Percentiles rank a stretch among this genome's conserved stretches.
Evolutionary conservation across 2,888 invertebrate genomes (phyloP).

Genomic region (Ectropis crepuscularia): DNA sequence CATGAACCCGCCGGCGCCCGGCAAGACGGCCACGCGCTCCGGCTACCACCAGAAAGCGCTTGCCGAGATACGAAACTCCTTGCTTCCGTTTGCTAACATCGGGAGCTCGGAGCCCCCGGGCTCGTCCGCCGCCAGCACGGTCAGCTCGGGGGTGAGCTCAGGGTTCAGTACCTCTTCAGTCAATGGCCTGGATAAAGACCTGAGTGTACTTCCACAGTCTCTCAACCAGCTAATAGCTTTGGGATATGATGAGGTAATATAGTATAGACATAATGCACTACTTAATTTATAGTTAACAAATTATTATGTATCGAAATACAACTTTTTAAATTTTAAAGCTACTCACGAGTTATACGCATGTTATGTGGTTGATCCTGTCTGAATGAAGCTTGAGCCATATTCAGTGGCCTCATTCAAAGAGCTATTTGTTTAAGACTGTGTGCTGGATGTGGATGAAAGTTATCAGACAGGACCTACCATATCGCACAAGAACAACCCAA

Average conservation of each 20-base stretch:
- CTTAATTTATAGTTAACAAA: too few relatives aligned
- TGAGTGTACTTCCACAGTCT: conserved; percentile 86
- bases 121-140: conserved; percentile 91
- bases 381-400: too few relatives aligned
- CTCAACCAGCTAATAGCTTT: conserved; percentile 87
- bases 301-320: too few relatives aligned
- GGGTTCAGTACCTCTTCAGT: conserved; percentile 85
- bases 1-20: conserved; percentile 87
- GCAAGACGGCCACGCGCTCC: conserved; percentile 88
- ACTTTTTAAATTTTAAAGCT: too few relatives aligned
- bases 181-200: conserved; percentile 87
- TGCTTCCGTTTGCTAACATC: conserved; percentile 91
- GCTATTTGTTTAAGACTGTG: too few relatives aligned
- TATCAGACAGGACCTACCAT: too few relatives aligned
- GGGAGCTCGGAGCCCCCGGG: conserved; percentile 86
- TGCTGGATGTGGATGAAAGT: too few relatives aligned
- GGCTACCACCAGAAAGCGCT: conserved; percentile 95
- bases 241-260: conserved; percentile 90
- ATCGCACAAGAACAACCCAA: too few relatives aligned
- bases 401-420: too few relatives aligned
- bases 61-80: conserved; percentile 93
- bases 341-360: too few relatives aligned
- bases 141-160: conserved; percentile 85
- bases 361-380: too few relatives aligned
- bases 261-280: too few relatives aligned